Conservation (phyloP, 2,888 invertebrate genomes). For the Trissoscelio sp. region DNA sequence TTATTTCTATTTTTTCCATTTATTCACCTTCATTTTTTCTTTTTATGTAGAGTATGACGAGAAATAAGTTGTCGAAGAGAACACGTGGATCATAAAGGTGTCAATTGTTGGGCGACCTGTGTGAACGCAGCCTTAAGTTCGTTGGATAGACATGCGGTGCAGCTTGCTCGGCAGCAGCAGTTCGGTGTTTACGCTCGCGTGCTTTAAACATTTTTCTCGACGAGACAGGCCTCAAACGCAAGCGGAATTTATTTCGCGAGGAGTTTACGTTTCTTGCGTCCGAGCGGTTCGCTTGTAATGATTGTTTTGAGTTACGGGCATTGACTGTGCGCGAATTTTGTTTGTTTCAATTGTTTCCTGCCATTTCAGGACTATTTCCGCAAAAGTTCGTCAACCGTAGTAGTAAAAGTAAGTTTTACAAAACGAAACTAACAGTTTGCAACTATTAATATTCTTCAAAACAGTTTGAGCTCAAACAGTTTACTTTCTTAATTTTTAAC, state of each 20-base stretch:
- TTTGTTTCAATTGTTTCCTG: conserved; percentile 11
- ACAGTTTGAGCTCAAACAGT: too few relatives aligned
- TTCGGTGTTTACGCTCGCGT: conserved; percentile 77
- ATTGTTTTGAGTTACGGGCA: conserved; percentile 35
- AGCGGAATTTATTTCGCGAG: conserved; percentile 52
- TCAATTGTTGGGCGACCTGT: conserved; percentile 10
- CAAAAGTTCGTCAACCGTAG: conserved; percentile 53
- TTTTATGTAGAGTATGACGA: too few relatives aligned
- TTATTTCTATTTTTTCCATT: too few relatives aligned
- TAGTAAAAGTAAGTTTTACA: conserved; percentile 50
- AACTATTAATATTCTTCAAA: not conserved
- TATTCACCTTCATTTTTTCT: too few relatives aligned
- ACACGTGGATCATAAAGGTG: conserved; percentile 49
- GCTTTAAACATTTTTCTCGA: conserved; percentile 77
- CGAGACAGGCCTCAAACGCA: conserved; percentile 49
- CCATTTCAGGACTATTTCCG: conserved; percentile 34
- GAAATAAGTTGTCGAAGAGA: not conserved
- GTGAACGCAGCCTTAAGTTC: conserved; percentile 52
- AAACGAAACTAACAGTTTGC: not conserved
- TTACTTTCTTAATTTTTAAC: too few relatives aligned
- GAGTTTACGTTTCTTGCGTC: conserved; percentile 45
- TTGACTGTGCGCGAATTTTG: conserved; percentile 26
- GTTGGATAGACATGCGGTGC: conserved; percentile 62
- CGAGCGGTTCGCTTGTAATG: conserved; percentile 26
- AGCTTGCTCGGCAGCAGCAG: conserved; percentile 73